phyloP scores from a whole-genome alignment of 2,888 invertebrate genomes.

The Drosophila dives region DNA sequence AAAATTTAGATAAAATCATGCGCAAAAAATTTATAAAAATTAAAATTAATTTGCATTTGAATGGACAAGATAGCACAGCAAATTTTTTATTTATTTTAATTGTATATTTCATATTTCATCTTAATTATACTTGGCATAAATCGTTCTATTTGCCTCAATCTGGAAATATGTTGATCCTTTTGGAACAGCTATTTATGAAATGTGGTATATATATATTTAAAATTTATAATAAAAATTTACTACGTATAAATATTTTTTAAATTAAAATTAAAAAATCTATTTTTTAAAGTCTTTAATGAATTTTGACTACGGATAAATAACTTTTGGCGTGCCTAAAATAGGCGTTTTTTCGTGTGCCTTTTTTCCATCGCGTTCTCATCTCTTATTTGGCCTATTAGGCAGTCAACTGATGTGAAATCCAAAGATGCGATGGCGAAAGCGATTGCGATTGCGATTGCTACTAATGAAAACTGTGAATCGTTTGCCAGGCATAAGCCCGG shows the following conservation, averaged over 20 bases:
- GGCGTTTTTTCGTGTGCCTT: not conserved
- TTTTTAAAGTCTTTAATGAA: too few relatives aligned
- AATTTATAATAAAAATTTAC: too few relatives aligned
- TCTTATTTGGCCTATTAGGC: constrained; percentile 29
- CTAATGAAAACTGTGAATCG: constrained; percentile 70
- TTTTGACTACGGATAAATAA: not conserved
- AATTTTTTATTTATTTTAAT: too few relatives aligned
- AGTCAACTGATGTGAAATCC: constrained; percentile 22
- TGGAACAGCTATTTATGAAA: too few relatives aligned
- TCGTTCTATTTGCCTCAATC: not conserved
- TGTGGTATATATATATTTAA: too few relatives aligned
- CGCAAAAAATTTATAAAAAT: not conserved
- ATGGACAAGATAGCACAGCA: not conserved
- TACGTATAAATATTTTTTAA: too few relatives aligned
- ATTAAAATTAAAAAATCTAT: too few relatives aligned
- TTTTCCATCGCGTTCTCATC: not conserved
- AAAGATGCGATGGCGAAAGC: constrained; percentile 26
- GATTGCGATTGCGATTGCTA: constrained; percentile 27
- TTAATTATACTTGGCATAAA: not conserved
- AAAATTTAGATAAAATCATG: not conserved
- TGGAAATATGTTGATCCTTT: not conserved
- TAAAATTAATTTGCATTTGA: not conserved
- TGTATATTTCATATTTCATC: not conserved
- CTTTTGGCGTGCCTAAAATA: not conserved
- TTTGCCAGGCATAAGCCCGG: constrained; percentile 26